Evolutionary conservation across 2,888 invertebrate species (phyloP), one percentile per base, ranked within the genome.

Genomic region (Drosophila borborema): DNA sequence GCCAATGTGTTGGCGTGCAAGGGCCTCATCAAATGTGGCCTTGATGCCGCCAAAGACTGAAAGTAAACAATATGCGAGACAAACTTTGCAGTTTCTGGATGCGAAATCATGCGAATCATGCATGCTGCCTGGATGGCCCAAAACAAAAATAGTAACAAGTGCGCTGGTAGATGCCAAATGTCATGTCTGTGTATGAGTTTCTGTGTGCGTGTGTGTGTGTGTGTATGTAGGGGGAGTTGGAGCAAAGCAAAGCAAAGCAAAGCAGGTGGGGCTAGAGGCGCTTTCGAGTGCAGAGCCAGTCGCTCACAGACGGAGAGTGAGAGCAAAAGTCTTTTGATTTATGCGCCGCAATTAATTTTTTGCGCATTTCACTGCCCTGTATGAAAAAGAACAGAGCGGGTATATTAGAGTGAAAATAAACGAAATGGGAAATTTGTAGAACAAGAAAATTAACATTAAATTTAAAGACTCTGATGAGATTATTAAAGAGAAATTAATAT

Each of bases 271-370:
- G 40, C 18, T 16, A 10, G 38, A 8, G 31, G 28, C 53, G 20
- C 3, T 36, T 20, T 38, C 54, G 56, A 43, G 43, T 31, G 56
- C 43, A 38, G 28, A 41, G 67, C 51, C 46, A 46, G 61, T 51
- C 31, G 69, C 34, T 53, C 55, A 53, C 74, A 61, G 62, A 61
- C 64, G n/a, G 62, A 79, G 80, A 64, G 76, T 80, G 77, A 76
- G 77, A 76, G 84, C 80, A 84, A 90, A 79, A 87, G 78, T 76
- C 85, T 90, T 90, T 90, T 91, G 90, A 90, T 90, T 90, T 90
- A 90, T 90, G 89, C 78, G 70, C 81, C 87, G 86, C 90, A 90
- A 90, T 90, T 90, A 90, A 90, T 90, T 91, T 90, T 89, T 90
- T 89, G 86, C 90, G 69, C 86, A 89, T 86, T 86, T 86, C 63